These are phyloP conservation scores for Ardeotis arabs DNA, from an alignment of 2,113 vertebrate genomes.

Conservation along the genomic window DNA sequence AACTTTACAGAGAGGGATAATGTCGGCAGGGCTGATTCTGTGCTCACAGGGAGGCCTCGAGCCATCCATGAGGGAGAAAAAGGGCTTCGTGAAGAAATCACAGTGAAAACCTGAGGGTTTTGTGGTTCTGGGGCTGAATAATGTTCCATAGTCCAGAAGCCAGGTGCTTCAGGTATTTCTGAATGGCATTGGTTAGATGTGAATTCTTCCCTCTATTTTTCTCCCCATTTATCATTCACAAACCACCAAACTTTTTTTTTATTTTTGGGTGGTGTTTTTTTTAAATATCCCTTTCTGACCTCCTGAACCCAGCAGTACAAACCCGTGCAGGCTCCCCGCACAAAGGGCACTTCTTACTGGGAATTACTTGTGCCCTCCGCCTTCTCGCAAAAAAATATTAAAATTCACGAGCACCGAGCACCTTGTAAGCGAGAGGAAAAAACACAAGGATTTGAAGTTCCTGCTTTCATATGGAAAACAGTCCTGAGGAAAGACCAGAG, in stretches of 20 bases:
- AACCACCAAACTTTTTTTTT: not conserved
- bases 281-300: not conserved
- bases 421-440: not conserved
- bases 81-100: not conserved
- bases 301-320: not conserved
- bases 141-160: not conserved
- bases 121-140: not conserved
- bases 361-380: not conserved
- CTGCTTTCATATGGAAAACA: conserved; percentile 53
- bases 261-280: not conserved
- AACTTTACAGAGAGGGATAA: conserved; percentile 55
- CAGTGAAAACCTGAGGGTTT: not conserved
- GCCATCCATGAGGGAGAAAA: conserved; percentile 1
- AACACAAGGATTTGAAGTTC: conserved; percentile 37
- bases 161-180: conserved; percentile 19
- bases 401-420: conserved; percentile 30
- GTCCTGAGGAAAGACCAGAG: conserved; percentile 32
- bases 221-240: not conserved
- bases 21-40: conserved; percentile 14
- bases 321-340: not conserved
- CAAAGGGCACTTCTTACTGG: not conserved
- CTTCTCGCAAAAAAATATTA: not conserved
- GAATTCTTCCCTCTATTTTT: not conserved
- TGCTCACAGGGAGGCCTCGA: conserved; percentile 30
- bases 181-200: not conserved